Percentiles rank a stretch among this genome's conserved stretches.
phyloP scores from a whole-genome alignment of 2,113 vertebrate species.

The Callipepla californica region DNA sequence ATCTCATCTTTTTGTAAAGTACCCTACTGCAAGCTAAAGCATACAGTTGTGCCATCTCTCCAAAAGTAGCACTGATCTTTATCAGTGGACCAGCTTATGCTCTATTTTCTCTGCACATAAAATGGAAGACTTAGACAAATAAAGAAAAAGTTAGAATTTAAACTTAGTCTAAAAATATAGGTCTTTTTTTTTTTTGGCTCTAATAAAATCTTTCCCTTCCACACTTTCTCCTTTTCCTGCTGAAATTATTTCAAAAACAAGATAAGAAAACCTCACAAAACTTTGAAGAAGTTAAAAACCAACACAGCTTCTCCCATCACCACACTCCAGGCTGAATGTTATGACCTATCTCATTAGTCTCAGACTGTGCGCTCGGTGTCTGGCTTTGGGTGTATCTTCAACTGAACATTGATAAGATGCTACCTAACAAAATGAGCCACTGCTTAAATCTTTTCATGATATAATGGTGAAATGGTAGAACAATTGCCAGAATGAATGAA shows the following conservation, averaged over 20 bases:
- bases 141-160: neutral
- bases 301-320: neutral
- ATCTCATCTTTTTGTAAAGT: neutral
- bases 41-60: neutral
- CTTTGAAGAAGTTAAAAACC: neutral
- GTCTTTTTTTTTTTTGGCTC: neutral
- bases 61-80: neutral
- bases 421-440: neutral
- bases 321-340: neutral
- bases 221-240: neutral
- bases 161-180: neutral
- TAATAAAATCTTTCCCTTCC: neutral
- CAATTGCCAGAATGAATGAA: conserved; percentile 13
- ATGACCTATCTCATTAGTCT: neutral
- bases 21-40: fast-evolving
- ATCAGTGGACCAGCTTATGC: neutral
- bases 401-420: neutral
- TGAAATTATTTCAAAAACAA: neutral
- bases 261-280: neutral
- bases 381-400: neutral
- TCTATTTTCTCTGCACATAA: neutral
- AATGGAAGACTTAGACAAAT: neutral
- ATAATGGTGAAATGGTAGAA: neutral
- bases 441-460: neutral
- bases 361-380: neutral